Evolutionary conservation across 2,113 vertebrate species (phyloP).

Genomic region (Xenus cinereus): DNA sequence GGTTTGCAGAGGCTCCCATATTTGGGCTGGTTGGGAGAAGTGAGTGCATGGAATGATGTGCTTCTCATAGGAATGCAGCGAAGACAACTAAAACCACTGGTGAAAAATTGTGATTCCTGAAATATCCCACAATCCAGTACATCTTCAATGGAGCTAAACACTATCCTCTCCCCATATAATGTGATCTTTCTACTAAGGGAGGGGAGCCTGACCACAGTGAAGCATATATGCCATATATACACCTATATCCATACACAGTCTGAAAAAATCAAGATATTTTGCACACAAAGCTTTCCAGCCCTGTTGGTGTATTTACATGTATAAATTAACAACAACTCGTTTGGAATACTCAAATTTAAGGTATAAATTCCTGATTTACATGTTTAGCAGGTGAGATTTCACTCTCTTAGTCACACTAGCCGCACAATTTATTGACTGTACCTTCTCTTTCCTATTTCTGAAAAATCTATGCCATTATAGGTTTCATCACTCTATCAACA

Average conservation of each 20-base stretch:
- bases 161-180: neutral
- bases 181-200: neutral
- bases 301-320: neutral
- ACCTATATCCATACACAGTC: fast-evolving
- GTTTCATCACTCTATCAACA: neutral
- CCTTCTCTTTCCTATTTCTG: neutral
- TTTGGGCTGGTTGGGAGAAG: neutral
- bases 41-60: fast-evolving
- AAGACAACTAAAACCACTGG: neutral
- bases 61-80: neutral
- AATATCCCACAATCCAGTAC: neutral
- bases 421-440: neutral
- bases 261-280: neutral
- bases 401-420: neutral
- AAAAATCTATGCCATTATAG: neutral
- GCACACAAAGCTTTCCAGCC: neutral
- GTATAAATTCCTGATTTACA: neutral
- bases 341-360: neutral
- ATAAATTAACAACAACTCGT: neutral
- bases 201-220: neutral
- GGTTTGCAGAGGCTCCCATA: neutral
- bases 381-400: neutral
- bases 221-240: neutral
- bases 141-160: neutral
- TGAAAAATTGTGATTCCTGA: fast-evolving